These are phyloP conservation scores for Callinectes sapidus DNA, from an alignment of 2,888 invertebrate genomes.

Conservation along the genomic window DNA sequence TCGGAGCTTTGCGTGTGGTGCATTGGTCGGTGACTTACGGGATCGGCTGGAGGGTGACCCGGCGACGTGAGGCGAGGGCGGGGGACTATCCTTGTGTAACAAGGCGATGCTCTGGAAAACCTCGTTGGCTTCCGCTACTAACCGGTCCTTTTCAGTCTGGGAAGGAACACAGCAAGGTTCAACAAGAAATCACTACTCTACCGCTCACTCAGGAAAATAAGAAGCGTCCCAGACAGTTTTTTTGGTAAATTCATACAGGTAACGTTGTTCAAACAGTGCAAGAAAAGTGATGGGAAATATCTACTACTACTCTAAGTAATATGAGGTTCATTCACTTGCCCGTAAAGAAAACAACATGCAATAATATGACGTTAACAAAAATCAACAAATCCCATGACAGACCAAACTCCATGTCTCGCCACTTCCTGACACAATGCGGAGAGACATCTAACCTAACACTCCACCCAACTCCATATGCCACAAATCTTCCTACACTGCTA, in stretches of 20 bases:
- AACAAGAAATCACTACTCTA: neutral
- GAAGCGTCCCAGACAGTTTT: neutral
- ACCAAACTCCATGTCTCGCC: neutral
- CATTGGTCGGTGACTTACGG: constrained; percentile 42
- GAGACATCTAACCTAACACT: neutral
- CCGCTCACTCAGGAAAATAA: neutral
- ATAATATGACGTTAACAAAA: neutral
- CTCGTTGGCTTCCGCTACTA: constrained; percentile 70
- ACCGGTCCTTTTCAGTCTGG: constrained; percentile 45
- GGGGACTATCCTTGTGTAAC: constrained; percentile 53
- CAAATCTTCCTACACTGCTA: neutral
- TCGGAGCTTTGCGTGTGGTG: constrained; percentile 46
- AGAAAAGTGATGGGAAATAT: neutral
- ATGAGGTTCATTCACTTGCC: neutral
- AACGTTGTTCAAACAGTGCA: neutral
- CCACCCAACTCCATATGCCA: neutral
- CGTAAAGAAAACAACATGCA: neutral
- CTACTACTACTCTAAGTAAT: neutral
- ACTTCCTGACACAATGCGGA: neutral
- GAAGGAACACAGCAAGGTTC: constrained; percentile 8
- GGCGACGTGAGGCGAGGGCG: constrained; percentile 40
- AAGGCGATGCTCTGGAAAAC: constrained; percentile 71
- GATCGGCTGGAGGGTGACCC: constrained; percentile 50
- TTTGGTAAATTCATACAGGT: neutral
- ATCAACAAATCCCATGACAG: neutral